Evolutionary conservation across 1,140 invertebrate genomes (phyloP), one percentile per base, ranked within the genome.

Genomic region (Caenorhabditis brenneri): DNA sequence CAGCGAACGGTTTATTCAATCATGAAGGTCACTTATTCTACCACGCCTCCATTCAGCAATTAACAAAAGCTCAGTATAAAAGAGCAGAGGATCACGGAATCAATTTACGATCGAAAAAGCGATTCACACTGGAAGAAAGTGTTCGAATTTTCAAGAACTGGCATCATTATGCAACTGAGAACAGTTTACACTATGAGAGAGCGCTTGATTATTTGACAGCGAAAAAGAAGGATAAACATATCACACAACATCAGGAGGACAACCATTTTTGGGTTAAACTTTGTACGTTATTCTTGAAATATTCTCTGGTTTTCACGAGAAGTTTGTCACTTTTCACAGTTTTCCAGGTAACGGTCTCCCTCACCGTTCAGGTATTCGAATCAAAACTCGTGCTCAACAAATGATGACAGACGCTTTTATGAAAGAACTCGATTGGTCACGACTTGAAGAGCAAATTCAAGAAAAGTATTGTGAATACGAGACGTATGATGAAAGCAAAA

Each of bases 141-240:
- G 36, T 74, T 46, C 65, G 46, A 74, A 22, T 74, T 9, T 74
- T 74, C 36, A 2, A 42, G n/a, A 74, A 74, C 22, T 74, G 65
- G 65, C n/a, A 24, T n/a, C 42, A 74, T 12, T 74, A 42, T 31
- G 36, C 36, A n/a, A n/a, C 15, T 1, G 65, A 74, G 15, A 24
- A 39, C 29, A 24, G 24, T 42, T 24, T 74, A 5, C 22, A n/a
- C n/a, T 3, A 42, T 22, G 12, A 39, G 1, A 74, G 46, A n/a
- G 65, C 65, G n/a, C n/a, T 19, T 3, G 65, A 74, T 22, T 74
- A 74, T 42, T 22, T 74, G 42, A 10, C n/a, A 19, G 10, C 15
- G 36, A 74, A 74, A 36, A 65, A 19, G 16, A 33, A 16, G 2
- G 36, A 74, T 10, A 74, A 12, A 24, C n/a, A 46, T 22, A 46